These are phyloP conservation scores for Melinaea marsaeus DNA, from an alignment of 2,888 invertebrate species.

Conservation along the genomic window DNA sequence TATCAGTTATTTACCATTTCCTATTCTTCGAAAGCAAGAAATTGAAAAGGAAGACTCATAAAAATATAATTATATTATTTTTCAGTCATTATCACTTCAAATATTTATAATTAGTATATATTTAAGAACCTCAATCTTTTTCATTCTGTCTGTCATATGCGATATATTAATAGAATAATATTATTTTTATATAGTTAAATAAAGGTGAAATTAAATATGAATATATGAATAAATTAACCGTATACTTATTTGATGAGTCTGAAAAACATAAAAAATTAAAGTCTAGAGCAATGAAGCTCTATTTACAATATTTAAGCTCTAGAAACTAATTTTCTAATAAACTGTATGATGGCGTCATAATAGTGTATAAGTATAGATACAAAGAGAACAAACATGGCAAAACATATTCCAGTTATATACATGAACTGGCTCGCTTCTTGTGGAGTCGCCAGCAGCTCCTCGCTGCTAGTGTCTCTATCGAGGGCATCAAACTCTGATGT, in stretches of 20 bases:
- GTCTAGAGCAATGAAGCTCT: conserved; percentile 4
- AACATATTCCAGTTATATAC: conserved; percentile 78
- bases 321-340: conserved; percentile 50
- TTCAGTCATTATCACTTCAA: too few species aligned
- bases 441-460: conserved; percentile 72
- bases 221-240: neutral
- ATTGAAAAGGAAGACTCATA: too few species aligned
- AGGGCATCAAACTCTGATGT: conserved; percentile 73
- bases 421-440: conserved; percentile 79
- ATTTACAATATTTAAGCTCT: conserved; percentile 39
- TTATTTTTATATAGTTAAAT: too few species aligned
- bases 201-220: too few species aligned
- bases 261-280: neutral
- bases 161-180: too few species aligned
- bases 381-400: conserved; percentile 80
- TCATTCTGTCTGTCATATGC: too few species aligned
- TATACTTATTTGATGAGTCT: conserved; percentile 3
- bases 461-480: conserved; percentile 71
- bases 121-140: too few species aligned
- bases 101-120: too few species aligned
- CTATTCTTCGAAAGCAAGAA: too few species aligned
- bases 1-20: too few species aligned
- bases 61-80: too few species aligned
- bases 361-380: conserved; percentile 81
- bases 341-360: conserved; percentile 55